phyloP scores from a whole-genome alignment of 2,888 invertebrate species.

The Choristoneura rosaceana region DNA sequence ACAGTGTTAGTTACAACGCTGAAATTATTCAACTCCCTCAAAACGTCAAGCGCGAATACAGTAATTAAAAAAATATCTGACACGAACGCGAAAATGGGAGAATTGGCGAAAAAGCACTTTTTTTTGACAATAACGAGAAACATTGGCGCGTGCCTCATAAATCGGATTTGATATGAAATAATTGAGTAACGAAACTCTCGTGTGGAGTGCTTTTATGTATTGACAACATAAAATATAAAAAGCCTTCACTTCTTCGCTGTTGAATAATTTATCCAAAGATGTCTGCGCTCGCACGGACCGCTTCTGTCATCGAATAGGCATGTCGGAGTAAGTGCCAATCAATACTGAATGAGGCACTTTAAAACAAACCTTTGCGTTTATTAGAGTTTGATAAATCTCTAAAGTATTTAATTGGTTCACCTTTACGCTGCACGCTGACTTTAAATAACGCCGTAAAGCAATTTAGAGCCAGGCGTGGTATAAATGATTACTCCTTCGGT shows the following conservation, averaged over 20 bases:
- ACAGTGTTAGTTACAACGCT: conserved; percentile 53
- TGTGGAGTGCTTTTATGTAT: conserved; percentile 67
- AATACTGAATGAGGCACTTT: conserved; percentile 8
- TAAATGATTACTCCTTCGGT: conserved; percentile 30
- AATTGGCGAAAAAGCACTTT: conserved; percentile 41
- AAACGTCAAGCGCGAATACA: conserved; percentile 25
- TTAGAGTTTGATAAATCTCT: conserved; percentile 5
- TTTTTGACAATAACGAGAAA: conserved; percentile 40
- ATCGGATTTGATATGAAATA: conserved; percentile 64
- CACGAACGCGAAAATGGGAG: conserved; percentile 52
- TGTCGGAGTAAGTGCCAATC: conserved; percentile 20
- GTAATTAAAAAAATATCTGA: conserved; percentile 43
- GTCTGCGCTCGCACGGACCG: conserved; percentile 48
- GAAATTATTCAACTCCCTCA: conserved; percentile 44
- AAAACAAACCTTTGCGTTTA: not conserved
- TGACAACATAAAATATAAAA: conserved; percentile 70
- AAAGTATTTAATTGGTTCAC: not conserved
- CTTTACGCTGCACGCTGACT: not conserved
- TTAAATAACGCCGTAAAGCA: conserved; percentile 18
- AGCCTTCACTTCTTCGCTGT: conserved; percentile 54
- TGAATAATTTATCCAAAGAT: conserved; percentile 78
- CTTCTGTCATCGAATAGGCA: conserved; percentile 13
- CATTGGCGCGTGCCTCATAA: conserved; percentile 54
- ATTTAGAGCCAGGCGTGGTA: conserved; percentile 18
- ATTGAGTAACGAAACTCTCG: conserved; percentile 64